phyloP scores from a whole-genome alignment of 1,140 invertebrate species.

The Trichomalopsis sarcophagae region DNA sequence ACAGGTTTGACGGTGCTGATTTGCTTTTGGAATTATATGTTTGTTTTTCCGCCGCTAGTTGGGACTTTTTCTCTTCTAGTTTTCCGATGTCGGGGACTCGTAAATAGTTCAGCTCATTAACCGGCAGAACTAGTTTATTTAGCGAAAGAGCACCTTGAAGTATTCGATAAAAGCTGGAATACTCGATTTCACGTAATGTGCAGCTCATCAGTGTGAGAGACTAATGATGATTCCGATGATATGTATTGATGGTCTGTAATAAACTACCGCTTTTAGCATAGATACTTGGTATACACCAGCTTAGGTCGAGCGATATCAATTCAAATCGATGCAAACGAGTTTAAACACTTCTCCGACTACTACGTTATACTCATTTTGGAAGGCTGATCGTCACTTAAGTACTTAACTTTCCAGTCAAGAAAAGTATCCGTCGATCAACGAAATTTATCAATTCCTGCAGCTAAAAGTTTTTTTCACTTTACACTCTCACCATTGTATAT shows the following conservation, averaged over 20 bases:
- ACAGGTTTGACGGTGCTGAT: constrained; percentile 29
- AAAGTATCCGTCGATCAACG: not conserved
- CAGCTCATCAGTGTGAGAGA: too few relatives aligned
- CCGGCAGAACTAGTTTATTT: too few relatives aligned
- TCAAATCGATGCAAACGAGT: not conserved
- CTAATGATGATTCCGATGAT: not conserved
- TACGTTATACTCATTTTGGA: not conserved
- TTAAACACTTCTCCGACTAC: not conserved
- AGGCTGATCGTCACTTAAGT: too few relatives aligned
- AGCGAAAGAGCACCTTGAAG: not conserved
- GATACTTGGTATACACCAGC: not conserved
- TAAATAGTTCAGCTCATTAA: not conserved
- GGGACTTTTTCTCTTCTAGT: not conserved
- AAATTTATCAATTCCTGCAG: not conserved
- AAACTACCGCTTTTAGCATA: not conserved
- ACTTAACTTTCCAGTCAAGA: not conserved
- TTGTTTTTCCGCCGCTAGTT: not conserved
- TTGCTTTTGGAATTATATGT: not conserved
- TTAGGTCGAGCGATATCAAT: not conserved
- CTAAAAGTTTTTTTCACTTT: not conserved
- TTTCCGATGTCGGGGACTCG: not conserved
- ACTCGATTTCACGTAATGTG: not conserved
- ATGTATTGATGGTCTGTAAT: not conserved
- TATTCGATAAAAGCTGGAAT: not conserved
- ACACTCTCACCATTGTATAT: too few relatives aligned